Evolutionary conservation across 2,113 vertebrate genomes (phyloP).

Genomic region (Dasypus novemcinctus): DNA sequence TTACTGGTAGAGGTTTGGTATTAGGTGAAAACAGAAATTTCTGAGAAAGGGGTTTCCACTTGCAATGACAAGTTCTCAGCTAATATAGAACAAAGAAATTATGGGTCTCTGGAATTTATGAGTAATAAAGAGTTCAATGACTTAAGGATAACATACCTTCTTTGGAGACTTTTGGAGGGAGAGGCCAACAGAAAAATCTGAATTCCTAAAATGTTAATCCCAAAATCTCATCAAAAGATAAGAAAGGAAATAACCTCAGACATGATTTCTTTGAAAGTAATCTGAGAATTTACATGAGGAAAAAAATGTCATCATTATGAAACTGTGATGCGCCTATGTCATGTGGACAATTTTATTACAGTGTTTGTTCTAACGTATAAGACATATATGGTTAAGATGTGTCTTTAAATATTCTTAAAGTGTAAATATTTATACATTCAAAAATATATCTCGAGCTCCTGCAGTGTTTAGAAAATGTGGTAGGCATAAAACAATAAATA

Average conservation of each 20-base stretch:
- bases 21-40: background rate
- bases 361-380: background rate
- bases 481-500: too few relatives aligned
- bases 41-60: background rate
- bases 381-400: background rate
- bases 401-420: background rate
- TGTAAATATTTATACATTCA: background rate
- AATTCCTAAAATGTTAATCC: conserved; percentile 34
- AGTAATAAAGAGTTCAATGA: background rate
- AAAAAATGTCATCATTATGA: background rate
- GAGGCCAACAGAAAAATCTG: background rate
- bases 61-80: background rate
- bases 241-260: background rate
- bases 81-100: background rate
- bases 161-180: background rate
- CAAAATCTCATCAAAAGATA: background rate
- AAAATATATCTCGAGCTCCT: background rate
- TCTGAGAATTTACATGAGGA: background rate
- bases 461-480: background rate
- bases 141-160: background rate
- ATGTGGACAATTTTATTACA: background rate
- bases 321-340: background rate
- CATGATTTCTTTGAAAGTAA: background rate
- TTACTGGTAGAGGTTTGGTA: background rate
- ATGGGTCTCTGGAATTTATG: background rate